A percentile compares a stretch with the other conserved stretches of the same genome.
Evolutionary conservation across 1,140 invertebrate genomes (phyloP).

Genomic region (Aplysia californica): DNA sequence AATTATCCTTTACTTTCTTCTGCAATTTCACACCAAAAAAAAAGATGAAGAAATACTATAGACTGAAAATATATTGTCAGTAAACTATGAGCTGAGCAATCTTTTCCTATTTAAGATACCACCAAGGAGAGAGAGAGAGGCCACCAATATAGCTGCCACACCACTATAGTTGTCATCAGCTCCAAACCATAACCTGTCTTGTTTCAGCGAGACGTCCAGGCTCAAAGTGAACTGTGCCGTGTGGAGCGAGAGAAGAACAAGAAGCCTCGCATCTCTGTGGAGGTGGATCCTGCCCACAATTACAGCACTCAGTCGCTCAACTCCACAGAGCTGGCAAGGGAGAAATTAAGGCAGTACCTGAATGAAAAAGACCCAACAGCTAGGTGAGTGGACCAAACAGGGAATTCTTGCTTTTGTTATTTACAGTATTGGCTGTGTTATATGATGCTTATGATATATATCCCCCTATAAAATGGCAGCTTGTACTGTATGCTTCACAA

Average conservation of each 20-base stretch:
- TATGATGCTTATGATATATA: no score
- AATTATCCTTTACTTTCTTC: no score
- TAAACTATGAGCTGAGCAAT: no score
- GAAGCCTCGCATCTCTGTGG: constrained; percentile 40
- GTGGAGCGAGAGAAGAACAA: constrained; percentile 41
- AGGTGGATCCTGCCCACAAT: constrained; percentile 56
- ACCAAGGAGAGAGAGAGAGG: background rate
- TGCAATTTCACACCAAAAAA: no score
- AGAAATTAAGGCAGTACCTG: constrained; percentile 56
- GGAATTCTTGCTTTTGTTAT: constrained; percentile 40
- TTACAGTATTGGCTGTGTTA: background rate
- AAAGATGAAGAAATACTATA: no score
- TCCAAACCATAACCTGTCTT: no score
- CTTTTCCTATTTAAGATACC: background rate
- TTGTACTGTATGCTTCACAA: no score
- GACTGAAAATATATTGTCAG: no score
- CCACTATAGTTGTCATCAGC: no score
- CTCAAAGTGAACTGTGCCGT: constrained; percentile 44
- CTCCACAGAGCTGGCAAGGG: constrained; percentile 62
- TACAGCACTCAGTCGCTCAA: constrained; percentile 65
- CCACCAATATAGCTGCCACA: no score
- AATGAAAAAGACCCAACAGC: constrained; percentile 1
- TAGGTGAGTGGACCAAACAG: background rate
- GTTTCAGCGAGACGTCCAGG: constrained; percentile 44
- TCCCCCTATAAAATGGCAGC: no score